Conservation (phyloP, 2,113 vertebrate genomes). For the Cavia porcellus region DNA sequence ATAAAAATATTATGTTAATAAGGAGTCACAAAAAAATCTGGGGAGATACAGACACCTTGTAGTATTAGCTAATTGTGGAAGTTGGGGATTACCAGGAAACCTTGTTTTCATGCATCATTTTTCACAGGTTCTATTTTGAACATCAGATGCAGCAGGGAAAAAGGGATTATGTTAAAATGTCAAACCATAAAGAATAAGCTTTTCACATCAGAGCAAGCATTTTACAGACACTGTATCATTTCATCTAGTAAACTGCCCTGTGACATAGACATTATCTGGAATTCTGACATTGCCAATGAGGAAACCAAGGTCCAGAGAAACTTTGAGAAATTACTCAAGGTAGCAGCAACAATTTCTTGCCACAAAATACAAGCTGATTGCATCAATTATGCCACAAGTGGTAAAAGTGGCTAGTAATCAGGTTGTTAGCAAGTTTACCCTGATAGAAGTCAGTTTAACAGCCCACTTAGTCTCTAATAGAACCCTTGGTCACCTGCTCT, state of each 20-base stretch:
- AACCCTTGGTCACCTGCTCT: accelerated
- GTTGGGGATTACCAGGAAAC: not conserved
- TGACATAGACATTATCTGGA: not conserved
- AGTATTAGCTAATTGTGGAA: not conserved
- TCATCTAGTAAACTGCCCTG: not conserved
- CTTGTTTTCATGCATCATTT: not conserved
- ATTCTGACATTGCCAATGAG: not conserved
- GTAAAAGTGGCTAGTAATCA: not conserved
- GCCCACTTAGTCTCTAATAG: not conserved
- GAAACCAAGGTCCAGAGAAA: not conserved
- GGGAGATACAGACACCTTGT: not conserved
- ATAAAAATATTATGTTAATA: not conserved
- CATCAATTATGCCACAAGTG: not conserved
- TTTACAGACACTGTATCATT: not conserved
- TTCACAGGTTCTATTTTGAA: not conserved
- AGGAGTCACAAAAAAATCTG: not conserved
- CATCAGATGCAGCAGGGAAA: not conserved
- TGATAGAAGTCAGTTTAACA: not conserved
- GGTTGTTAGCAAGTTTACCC: too few relatives aligned
- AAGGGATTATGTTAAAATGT: not conserved
- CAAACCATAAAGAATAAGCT: not conserved
- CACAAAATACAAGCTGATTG: not conserved
- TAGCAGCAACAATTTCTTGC: not conserved
- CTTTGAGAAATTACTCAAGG: not conserved
- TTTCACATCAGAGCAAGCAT: not conserved